A percentile compares a stretch with the other conserved stretches of the same genome.
Evolutionary conservation across 2,113 vertebrate genomes (phyloP).

Genomic region (Poicephalus gulielmi): DNA sequence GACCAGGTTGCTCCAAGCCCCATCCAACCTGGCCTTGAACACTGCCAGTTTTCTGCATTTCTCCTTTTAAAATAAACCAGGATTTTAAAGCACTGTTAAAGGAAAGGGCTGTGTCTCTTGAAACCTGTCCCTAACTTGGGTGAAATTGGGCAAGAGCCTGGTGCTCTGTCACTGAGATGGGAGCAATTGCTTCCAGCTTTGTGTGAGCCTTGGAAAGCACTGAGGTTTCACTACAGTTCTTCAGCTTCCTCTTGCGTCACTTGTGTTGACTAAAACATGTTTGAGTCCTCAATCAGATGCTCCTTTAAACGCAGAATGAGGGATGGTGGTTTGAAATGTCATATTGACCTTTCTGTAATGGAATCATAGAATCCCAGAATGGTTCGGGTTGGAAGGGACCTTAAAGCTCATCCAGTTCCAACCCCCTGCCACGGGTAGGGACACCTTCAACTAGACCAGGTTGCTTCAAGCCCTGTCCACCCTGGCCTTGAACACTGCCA

Average conservation of each 20-base stretch:
- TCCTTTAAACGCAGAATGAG: neutral
- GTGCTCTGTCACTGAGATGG: neutral
- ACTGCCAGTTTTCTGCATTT: neutral
- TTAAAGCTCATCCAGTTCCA: neutral
- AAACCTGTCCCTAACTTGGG: neutral
- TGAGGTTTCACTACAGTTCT: neutral
- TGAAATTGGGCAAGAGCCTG: neutral
- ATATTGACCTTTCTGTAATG: neutral
- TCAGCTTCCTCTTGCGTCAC: neutral
- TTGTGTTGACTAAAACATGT: fast-evolving
- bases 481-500: neutral
- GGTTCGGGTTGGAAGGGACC: neutral
- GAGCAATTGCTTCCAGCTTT: neutral
- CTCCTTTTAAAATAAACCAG: neutral
- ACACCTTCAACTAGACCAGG: neutral
- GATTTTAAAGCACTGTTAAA: neutral
- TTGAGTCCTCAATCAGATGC: neutral
- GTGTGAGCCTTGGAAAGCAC: neutral
- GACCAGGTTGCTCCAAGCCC: neutral
- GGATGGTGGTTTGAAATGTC: neutral
- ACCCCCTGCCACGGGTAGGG: neutral
- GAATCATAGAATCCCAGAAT: neutral
- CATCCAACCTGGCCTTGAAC: neutral
- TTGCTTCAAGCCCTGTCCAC: neutral
- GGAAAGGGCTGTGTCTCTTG: neutral